These are phyloP conservation scores for Saccostrea glomerata DNA, from an alignment of 1,140 invertebrate genomes.

Conservation along the genomic window DNA sequence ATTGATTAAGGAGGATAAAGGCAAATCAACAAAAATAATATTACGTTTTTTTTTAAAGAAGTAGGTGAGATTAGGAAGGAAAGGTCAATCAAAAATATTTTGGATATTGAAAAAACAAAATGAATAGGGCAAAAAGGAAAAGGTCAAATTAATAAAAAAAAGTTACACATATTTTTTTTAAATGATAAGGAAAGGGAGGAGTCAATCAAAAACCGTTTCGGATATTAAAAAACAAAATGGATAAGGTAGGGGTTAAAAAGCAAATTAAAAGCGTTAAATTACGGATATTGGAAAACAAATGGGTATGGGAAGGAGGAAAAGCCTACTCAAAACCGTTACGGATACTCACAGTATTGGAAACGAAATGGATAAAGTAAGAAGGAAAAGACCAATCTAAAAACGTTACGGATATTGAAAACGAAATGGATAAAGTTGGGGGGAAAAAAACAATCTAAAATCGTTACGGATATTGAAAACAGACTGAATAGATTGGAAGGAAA, in stretches of 20 bases:
- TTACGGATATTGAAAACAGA: conserved; percentile 67
- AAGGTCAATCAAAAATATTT: too few relatives aligned
- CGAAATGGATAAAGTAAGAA: not conserved
- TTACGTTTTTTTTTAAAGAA: too few relatives aligned
- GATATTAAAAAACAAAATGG: conserved; percentile 67
- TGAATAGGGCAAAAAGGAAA: too few relatives aligned
- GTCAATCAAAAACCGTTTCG: conserved; percentile 54
- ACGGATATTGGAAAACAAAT: too few relatives aligned
- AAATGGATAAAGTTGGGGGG: too few relatives aligned
- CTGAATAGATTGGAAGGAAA: conserved; percentile 56
- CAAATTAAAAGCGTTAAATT: too few relatives aligned
- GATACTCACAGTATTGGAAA: not conserved
- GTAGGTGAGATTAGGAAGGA: too few relatives aligned
- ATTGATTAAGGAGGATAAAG: too few relatives aligned
- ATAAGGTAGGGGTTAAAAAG: conserved; percentile 52
- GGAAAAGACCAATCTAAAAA: not conserved
- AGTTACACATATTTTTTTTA: conserved; percentile 34
- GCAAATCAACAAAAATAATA: too few relatives aligned
- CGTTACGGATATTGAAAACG: not conserved
- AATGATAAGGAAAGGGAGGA: conserved; percentile 39
- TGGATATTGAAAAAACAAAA: too few relatives aligned
- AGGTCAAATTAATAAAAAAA: too few relatives aligned
- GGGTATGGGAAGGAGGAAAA: too few relatives aligned
- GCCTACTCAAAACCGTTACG: not conserved
- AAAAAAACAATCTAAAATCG: conserved; percentile 43